Evolutionary conservation across 2,797 vertebrate genomes (phyloP).

Genomic region (Protosalanx chinensis): DNA sequence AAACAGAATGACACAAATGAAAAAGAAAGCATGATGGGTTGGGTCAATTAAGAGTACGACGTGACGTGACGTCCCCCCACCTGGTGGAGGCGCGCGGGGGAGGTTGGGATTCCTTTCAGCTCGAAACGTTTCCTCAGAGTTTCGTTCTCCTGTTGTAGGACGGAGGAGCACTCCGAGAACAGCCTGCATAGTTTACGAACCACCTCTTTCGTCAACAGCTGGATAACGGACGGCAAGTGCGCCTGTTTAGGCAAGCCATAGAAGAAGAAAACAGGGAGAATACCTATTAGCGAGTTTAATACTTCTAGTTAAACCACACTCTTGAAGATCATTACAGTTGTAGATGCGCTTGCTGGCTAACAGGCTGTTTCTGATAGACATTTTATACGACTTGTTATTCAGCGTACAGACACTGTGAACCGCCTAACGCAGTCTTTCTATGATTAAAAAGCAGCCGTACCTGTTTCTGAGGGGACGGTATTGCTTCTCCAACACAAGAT

Average conservation of each 20-base stretch:
- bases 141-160: slow-evolving; percentile 27
- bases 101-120: background rate
- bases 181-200: slow-evolving; percentile 51
- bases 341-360: too few relatives aligned
- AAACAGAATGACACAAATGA: slow-evolving; percentile 20
- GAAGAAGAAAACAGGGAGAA: background rate
- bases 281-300: background rate
- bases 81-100: background rate
- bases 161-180: slow-evolving; percentile 42
- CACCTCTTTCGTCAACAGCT: slow-evolving; percentile 30
- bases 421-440: too few relatives aligned
- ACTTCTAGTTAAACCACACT: background rate
- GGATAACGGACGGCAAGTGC: background rate
- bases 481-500: background rate
- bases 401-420: background rate
- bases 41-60: background rate
- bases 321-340: background rate
- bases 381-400: background rate
- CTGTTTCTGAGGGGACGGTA: background rate
- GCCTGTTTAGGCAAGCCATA: background rate
- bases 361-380: background rate
- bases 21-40: background rate
- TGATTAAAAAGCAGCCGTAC: background rate
- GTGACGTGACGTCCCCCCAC: background rate
- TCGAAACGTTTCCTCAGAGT: slow-evolving; percentile 25